These are phyloP conservation scores for Lutraria lutraria DNA, from an alignment of 2,888 invertebrate species.

Conservation along the genomic window DNA sequence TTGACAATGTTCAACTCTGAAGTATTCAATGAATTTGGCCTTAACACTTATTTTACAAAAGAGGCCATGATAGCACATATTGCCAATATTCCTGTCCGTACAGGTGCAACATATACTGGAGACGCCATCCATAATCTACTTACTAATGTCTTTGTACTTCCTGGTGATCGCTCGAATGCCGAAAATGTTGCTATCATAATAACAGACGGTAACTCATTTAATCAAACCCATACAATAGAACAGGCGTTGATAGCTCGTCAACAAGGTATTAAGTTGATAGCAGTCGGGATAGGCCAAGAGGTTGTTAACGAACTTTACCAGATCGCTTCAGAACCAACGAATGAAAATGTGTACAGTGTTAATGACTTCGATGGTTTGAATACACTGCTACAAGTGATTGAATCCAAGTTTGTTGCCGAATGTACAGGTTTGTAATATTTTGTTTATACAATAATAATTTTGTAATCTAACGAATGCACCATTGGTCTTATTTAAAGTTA, in stretches of 20 bases:
- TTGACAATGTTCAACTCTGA: constrained; percentile 10
- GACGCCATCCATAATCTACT: constrained; percentile 5
- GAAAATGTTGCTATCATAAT: constrained; percentile 40
- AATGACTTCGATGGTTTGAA: not conserved
- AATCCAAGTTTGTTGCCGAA: not conserved
- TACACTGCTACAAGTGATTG: not conserved
- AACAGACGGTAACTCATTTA: constrained; percentile 36
- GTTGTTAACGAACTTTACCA: constrained; percentile 12
- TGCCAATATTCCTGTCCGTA: not conserved
- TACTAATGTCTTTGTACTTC: constrained; percentile 3
- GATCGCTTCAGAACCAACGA: constrained; percentile 26
- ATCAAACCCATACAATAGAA: constrained; percentile 4
- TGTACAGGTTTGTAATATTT: constrained; percentile 32
- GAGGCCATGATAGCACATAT: constrained; percentile 18
- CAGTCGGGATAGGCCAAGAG: constrained; percentile 23
- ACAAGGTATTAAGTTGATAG: constrained; percentile 17
- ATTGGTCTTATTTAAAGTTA: not conserved
- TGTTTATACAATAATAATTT: not conserved
- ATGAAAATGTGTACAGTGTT: constrained; percentile 29
- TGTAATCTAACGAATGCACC: not conserved
- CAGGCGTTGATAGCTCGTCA: not conserved
- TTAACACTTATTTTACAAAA: not conserved
- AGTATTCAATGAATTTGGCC: constrained; percentile 9
- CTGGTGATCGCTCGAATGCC: constrained; percentile 31
- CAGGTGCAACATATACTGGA: constrained; percentile 35